Conservation (phyloP, 1,140 invertebrate species). For the Drosophila takahashii region DNA sequence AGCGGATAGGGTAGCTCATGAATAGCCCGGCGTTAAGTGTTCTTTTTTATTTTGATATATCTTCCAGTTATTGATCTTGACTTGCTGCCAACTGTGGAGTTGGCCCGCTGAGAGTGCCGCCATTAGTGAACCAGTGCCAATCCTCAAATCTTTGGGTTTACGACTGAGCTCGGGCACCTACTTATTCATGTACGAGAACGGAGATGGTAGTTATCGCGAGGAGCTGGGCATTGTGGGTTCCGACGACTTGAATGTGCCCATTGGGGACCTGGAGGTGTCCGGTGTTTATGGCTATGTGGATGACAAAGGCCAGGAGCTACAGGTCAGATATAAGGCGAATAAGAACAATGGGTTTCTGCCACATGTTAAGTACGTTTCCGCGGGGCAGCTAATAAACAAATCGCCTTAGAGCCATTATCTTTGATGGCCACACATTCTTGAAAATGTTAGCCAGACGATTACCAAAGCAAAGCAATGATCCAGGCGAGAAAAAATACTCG, state of each 20-base stretch:
- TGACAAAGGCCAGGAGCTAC: constrained; percentile 88
- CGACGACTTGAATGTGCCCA: constrained; percentile 20
- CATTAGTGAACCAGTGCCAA: constrained; percentile 44
- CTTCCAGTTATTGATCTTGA: constrained; percentile 28
- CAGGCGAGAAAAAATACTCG: constrained; percentile 31
- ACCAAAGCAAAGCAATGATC: constrained; percentile 10
- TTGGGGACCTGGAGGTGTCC: constrained; percentile 65
- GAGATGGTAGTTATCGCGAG: constrained; percentile 75
- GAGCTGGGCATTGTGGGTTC: constrained; percentile 60
- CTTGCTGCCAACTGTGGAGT: constrained; percentile 27
- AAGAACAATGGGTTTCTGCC: constrained; percentile 88
- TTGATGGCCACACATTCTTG: constrained; percentile 42
- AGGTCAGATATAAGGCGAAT: constrained; percentile 88
- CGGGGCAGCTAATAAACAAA: constrained; percentile 23
- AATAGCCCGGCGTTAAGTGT: constrained; percentile 14
- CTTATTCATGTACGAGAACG: constrained; percentile 69
- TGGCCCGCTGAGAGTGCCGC: constrained; percentile 30
- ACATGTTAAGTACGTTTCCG: constrained; percentile 86
- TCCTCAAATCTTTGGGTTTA: constrained; percentile 63
- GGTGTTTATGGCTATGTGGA: constrained; percentile 87
- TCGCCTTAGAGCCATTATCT: constrained; percentile 31
- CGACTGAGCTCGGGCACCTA: constrained; percentile 78
- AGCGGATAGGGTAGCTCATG: constrained; percentile 27
- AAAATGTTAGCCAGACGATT: constrained; percentile 38
- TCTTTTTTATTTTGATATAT: background rate